Evolutionary conservation across 2,113 vertebrate genomes (phyloP).

Genomic region (Eleginops maclovinus): DNA sequence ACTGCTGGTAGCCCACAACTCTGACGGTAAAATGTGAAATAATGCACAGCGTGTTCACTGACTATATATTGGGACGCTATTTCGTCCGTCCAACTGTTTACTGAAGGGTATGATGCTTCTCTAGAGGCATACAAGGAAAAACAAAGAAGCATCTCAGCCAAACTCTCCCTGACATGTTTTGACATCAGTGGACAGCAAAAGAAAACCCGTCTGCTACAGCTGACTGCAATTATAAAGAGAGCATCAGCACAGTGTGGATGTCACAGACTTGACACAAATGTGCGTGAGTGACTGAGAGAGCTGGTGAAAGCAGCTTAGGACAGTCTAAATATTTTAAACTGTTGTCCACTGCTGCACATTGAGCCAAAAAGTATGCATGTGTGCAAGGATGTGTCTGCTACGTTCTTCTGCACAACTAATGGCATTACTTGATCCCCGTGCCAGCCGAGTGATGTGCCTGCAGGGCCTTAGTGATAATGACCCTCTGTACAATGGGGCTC

Average conservation of each 20-base stretch:
- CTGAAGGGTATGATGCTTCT: neutral
- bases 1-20: neutral
- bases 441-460: conserved; percentile 45
- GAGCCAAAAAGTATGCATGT: conserved; percentile 17
- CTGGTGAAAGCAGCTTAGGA: neutral
- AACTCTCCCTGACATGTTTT: conserved; percentile 17
- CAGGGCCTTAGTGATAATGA: conserved; percentile 27
- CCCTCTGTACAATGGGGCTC: conserved; percentile 23
- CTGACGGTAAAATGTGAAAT: conserved; percentile 18
- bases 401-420: conserved; percentile 45
- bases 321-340: conserved; percentile 48
- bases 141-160: conserved; percentile 12
- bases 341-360: conserved; percentile 15
- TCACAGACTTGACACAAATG: neutral
- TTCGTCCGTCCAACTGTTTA: conserved; percentile 3
- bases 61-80: neutral
- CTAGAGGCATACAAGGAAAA: neutral
- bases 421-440: conserved; percentile 40
- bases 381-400: conserved; percentile 26
- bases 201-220: conserved; percentile 21
- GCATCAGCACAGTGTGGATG: conserved; percentile 14
- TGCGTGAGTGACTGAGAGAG: neutral
- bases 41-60: conserved; percentile 15
- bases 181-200: conserved; percentile 19
- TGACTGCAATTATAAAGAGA: neutral